Percentiles rank a stretch among this genome's conserved stretches.
Conservation (phyloP, 2,113 vertebrate genomes). For the Oceanodroma tethys region DNA sequence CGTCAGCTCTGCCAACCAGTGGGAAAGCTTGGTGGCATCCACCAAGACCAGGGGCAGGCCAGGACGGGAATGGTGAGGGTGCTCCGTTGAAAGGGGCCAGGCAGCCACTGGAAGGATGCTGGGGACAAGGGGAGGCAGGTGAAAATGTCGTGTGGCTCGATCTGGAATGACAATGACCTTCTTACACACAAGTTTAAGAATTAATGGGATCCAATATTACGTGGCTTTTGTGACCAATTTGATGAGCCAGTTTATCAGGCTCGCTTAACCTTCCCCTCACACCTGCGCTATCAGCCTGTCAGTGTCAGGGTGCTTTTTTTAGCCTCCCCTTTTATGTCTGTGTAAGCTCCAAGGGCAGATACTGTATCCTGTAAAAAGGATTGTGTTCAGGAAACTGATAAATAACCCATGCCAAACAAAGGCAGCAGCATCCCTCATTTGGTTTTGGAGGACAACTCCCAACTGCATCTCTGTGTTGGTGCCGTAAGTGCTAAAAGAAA, state of each 20-base stretch:
- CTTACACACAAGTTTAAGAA: background rate
- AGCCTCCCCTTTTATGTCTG: background rate
- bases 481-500: background rate
- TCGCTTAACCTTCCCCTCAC: constrained; percentile 47
- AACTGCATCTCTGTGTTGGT: background rate
- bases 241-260: constrained; percentile 53
- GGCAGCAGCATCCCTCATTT: background rate
- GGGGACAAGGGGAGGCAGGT: background rate
- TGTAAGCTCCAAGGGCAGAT: background rate
- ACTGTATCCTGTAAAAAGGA: background rate
- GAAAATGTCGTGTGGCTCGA: background rate
- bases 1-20: background rate
- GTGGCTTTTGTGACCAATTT: background rate
- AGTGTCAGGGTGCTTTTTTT: background rate
- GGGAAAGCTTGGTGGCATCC: background rate
- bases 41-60: background rate
- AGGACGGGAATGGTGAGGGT: background rate
- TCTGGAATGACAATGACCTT: constrained; percentile 13
- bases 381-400: background rate
- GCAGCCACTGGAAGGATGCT: background rate
- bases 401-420: background rate
- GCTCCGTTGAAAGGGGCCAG: background rate
- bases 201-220: constrained; percentile 16
- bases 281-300: background rate
- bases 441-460: background rate